Conservation (phyloP, 2,888 invertebrate genomes). For the Sclerodermus sp. region DNA sequence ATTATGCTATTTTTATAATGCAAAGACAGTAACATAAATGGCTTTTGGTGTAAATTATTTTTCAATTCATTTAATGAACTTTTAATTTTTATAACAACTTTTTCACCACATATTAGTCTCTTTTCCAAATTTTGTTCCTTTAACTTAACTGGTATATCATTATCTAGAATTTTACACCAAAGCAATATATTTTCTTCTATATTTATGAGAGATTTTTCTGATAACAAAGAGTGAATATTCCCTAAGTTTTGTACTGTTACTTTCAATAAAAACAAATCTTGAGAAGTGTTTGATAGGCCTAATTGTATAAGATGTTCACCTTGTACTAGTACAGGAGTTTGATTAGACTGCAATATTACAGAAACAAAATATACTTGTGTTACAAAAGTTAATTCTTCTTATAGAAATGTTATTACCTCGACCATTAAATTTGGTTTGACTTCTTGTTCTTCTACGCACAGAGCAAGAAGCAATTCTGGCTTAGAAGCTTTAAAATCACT, state of each 20-base stretch:
- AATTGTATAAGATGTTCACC: conserved; percentile 52
- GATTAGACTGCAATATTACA: not conserved
- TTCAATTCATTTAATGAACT: conserved; percentile 55
- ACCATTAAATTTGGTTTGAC: not conserved
- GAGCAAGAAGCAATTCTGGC: conserved; percentile 51
- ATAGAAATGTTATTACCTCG: not conserved
- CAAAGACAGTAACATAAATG: conserved; percentile 58
- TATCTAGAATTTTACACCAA: conserved; percentile 49
- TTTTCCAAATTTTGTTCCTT: conserved; percentile 45
- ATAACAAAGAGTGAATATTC: conserved; percentile 62
- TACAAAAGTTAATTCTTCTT: not conserved
- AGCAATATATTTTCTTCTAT: conserved; percentile 32
- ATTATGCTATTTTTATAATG: conserved; percentile 55
- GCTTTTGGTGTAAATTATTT: conserved; percentile 60
- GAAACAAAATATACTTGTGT: not conserved
- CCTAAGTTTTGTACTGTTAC: conserved; percentile 62
- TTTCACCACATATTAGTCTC: conserved; percentile 56
- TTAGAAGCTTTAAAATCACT: conserved; percentile 48
- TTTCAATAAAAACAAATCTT: conserved; percentile 60
- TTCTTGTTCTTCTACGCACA: conserved; percentile 48
- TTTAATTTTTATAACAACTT: conserved; percentile 60
- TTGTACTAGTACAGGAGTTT: conserved; percentile 25
- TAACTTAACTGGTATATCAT: conserved; percentile 43
- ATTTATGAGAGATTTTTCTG: conserved; percentile 21
- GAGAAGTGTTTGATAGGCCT: conserved; percentile 44